Evolutionary conservation across 1,140 invertebrate genomes (phyloP), one percentile per base, ranked within the genome.

Genomic region (Paraescarpia echinospica): DNA sequence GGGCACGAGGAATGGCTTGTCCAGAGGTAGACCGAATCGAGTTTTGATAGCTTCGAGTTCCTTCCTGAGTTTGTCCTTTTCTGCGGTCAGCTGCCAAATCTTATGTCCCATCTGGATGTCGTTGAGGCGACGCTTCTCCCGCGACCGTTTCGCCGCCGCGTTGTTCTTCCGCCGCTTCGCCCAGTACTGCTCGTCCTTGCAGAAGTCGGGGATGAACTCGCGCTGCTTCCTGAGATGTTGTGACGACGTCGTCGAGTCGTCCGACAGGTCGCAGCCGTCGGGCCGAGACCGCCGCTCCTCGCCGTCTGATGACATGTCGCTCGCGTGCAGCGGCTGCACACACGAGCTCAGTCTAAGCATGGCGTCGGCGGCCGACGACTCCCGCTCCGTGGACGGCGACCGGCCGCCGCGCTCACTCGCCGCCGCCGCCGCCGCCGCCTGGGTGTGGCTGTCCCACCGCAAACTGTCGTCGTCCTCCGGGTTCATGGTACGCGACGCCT

Each of bases 161-260:
- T 99, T 99, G 96, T 99, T 99, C 48, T 98, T 97, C 89, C 98
- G 97, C 89, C 99, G 97, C 41, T 99, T 97, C 96, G 99, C 98
- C 99, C 99, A 99, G 96, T 99, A 99, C 94, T 98, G 98, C 94
- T 99, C 98, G 95, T 99, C 99, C 95, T 99, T 99, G 95, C 99
- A 99, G 95, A 97, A 98, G 94, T 99, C 99, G 0, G 99, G 99
- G 92, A 99, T 99, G 96, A 99, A 99, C 95, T 99, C 98, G 1
- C 99, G 97, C 95, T 99, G 98, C 95, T 99, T 99, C 92, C 99
- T 93, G 12, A 93, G 91, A 8, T 91, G 91, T 48, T 48, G 91
- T 12, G 34, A 33, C 33, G 34, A 35, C 33, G 41, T 48, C 33
- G 41, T 33, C 35, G 35, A 48, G 91, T 1, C 91, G 34, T 91